Evolutionary conservation across 1,140 invertebrate genomes (phyloP).

Genomic region (Orussus abietinus): DNA sequence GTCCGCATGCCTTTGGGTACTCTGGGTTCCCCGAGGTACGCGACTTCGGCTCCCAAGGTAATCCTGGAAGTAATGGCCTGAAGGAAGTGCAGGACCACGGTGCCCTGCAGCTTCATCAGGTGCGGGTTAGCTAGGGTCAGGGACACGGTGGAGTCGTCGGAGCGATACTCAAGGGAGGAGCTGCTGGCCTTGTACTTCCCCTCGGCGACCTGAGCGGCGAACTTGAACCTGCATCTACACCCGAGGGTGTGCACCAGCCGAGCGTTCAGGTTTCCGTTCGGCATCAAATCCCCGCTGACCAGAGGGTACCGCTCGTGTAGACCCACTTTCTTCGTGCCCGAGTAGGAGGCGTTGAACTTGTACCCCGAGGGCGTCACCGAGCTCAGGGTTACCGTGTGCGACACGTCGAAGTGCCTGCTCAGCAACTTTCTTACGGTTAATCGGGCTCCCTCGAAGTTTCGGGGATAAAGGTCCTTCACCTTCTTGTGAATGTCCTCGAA

Average conservation of each 20-base stretch:
- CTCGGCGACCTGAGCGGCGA: conserved; percentile 66
- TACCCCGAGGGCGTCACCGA: conserved; percentile 66
- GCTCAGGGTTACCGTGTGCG: conserved; percentile 64
- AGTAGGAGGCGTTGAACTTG: conserved; percentile 76
- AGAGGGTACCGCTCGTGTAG: conserved; percentile 68
- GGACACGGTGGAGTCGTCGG: conserved; percentile 62
- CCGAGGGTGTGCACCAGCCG: conserved; percentile 70
- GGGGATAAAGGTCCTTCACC: conserved; percentile 65
- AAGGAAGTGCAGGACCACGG: conserved; percentile 67
- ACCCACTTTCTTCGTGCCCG: conserved; percentile 60
- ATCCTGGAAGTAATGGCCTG: conserved; percentile 64
- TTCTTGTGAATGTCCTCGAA: conserved; percentile 46
- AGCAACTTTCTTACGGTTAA: conserved; percentile 69
- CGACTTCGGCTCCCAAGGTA: conserved; percentile 69
- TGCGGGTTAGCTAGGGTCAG: conserved; percentile 65
- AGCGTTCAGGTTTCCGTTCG: conserved; percentile 71
- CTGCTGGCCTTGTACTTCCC: conserved; percentile 57
- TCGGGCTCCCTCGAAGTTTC: conserved; percentile 74
- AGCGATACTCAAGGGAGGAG: conserved; percentile 63
- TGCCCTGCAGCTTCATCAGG: conserved; percentile 60
- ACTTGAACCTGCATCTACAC: conserved; percentile 59
- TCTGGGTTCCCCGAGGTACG: conserved; percentile 64
- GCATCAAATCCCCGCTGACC: conserved; percentile 70
- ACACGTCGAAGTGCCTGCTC: conserved; percentile 75
- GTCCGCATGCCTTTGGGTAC: conserved; percentile 65